Conservation (phyloP, 1,140 invertebrate genomes). For the Atta colombica region DNA sequence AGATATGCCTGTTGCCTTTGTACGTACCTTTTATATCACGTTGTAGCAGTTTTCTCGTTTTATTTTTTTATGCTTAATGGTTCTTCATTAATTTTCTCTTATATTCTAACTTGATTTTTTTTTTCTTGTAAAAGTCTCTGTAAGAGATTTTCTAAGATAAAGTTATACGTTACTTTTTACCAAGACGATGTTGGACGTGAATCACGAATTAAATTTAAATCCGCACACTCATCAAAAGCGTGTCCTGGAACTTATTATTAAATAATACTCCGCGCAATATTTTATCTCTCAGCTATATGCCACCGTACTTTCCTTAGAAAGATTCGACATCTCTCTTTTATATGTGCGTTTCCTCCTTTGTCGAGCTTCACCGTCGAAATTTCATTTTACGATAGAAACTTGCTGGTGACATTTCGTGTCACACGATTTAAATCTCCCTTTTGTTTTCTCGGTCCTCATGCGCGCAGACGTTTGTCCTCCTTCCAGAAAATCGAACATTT, state of each 20-base stretch:
- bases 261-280: slow-evolving; percentile 11
- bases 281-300: not conserved
- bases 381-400: slow-evolving; percentile 69
- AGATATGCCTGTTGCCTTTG: not conserved
- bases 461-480: slow-evolving; percentile 22
- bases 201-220: slow-evolving; percentile 33
- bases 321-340: slow-evolving; percentile 49
- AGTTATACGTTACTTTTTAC: not conserved
- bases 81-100: not conserved
- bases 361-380: slow-evolving; percentile 49
- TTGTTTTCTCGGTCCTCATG: slow-evolving; percentile 11
- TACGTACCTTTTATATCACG: not conserved
- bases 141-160: not conserved
- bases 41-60: not conserved
- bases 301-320: not conserved
- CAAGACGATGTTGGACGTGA: not conserved
- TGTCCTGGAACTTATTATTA: not conserved
- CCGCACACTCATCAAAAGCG: not conserved
- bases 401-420: slow-evolving; percentile 56
- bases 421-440: slow-evolving; percentile 60
- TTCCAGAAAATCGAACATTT: slow-evolving; percentile 52
- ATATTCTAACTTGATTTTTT: not conserved
- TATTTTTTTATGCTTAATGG: not conserved
- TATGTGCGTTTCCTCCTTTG: slow-evolving; percentile 40
- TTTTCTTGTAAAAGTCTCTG: not conserved